Conservation (phyloP, 2,888 invertebrate species). For the Scelioninae gen. 2 region DNA sequence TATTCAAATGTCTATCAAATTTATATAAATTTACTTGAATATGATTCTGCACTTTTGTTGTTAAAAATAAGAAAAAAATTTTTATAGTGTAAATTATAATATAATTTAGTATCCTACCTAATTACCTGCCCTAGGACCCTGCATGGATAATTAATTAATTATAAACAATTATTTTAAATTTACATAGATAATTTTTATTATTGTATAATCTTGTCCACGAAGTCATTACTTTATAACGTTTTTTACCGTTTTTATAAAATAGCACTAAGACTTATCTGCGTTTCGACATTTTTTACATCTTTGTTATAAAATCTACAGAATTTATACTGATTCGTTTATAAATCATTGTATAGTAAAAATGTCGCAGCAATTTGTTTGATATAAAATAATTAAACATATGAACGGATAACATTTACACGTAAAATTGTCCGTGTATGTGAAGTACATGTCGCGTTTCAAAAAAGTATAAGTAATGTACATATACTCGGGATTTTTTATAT, state of each 20-base stretch:
- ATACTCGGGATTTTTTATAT: constrained; percentile 8
- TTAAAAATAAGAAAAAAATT: too few relatives aligned
- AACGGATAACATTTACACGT: constrained; percentile 13
- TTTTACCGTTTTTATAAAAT: constrained; percentile 9
- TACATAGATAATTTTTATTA: too few relatives aligned
- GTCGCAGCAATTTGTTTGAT: too few relatives aligned
- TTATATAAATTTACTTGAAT: too few relatives aligned
- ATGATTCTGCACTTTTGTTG: too few relatives aligned
- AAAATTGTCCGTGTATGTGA: not conserved
- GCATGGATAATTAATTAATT: too few relatives aligned
- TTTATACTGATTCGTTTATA: constrained; percentile 8
- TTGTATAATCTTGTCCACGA: too few relatives aligned
- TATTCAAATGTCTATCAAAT: too few relatives aligned
- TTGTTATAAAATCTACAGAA: constrained; percentile 12
- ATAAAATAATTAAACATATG: not conserved
- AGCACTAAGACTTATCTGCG: constrained; percentile 9
- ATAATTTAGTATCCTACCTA: too few relatives aligned
- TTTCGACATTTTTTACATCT: not conserved
- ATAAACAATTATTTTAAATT: too few relatives aligned
- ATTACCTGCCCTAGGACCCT: too few relatives aligned
- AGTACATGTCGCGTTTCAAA: not conserved
- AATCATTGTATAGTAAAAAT: not conserved
- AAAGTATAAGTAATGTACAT: constrained; percentile 13
- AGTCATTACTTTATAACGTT: not conserved
- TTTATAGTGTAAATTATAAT: too few relatives aligned